phyloP scores from a whole-genome alignment of 2,888 invertebrate species.

The Resseliella maxima region DNA sequence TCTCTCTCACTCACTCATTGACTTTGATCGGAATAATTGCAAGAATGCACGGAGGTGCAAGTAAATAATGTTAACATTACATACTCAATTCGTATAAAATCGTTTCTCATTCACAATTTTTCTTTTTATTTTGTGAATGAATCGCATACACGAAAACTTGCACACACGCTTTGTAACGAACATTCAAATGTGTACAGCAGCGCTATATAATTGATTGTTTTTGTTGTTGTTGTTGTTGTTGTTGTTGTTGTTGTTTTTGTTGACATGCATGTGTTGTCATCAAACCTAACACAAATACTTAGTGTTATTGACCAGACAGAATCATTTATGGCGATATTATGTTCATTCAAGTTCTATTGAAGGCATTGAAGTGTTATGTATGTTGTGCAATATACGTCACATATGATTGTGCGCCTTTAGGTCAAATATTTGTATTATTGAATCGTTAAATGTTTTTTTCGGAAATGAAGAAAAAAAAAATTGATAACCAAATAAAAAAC shows the following conservation, averaged over 20 bases:
- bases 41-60: slow-evolving; percentile 7
- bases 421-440: background rate
- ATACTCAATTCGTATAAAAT: slow-evolving; percentile 4
- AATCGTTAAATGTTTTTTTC: background rate
- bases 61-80: background rate
- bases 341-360: background rate
- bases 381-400: background rate
- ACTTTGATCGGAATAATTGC: background rate
- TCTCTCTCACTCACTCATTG: background rate
- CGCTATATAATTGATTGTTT: background rate
- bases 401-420: background rate
- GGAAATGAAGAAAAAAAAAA: too few species aligned
- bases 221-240: background rate
- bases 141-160: background rate
- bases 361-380: too few species aligned
- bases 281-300: background rate
- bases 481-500: background rate
- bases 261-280: slow-evolving; percentile 19
- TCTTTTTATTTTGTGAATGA: slow-evolving; percentile 26
- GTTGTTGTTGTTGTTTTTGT: background rate
- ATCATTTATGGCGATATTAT: background rate
- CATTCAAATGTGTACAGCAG: background rate
- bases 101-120: slow-evolving; percentile 17
- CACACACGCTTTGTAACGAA: background rate
- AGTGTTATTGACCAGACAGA: slow-evolving; percentile 33